A percentile compares a stretch with the other conserved stretches of the same genome.
Evolutionary conservation across 1,140 invertebrate genomes (phyloP).

Genomic region (Pygmarrhopalites habei): DNA sequence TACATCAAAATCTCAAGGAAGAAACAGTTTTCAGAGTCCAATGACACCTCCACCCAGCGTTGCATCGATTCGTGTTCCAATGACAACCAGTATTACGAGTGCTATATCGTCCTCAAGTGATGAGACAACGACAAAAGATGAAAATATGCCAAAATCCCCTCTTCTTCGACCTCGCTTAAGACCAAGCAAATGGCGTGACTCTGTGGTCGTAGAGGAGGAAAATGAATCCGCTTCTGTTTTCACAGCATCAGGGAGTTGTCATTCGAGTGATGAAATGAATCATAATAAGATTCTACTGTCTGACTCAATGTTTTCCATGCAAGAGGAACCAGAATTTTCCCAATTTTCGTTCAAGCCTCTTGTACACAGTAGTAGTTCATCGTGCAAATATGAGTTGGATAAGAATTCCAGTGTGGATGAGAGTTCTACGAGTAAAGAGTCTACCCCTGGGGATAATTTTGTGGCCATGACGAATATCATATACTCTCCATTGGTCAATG

Average conservation of each 20-base stretch:
- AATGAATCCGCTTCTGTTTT: background rate
- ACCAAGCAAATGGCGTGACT: slow-evolving; percentile 13
- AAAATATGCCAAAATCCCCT: slow-evolving; percentile 18
- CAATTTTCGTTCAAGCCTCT: slow-evolving; percentile 7
- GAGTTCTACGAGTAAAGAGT: slow-evolving; percentile 31
- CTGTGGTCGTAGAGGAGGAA: background rate
- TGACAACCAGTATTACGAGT: slow-evolving; percentile 22
- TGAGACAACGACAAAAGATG: slow-evolving; percentile 15
- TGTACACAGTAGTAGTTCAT: background rate
- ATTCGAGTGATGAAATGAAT: background rate
- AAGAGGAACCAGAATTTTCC: slow-evolving; percentile 8
- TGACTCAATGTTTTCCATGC: background rate
- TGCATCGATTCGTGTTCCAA: slow-evolving; percentile 16
- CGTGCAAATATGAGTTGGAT: slow-evolving; percentile 33
- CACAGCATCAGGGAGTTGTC: background rate
- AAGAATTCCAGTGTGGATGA: slow-evolving; percentile 38
- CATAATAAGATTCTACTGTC: background rate
- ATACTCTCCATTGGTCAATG: slow-evolving; percentile 38
- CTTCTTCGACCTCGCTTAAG: background rate
- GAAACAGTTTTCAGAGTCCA: slow-evolving; percentile 20
- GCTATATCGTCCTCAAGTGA: slow-evolving; percentile 23
- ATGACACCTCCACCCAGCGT: slow-evolving; percentile 30
- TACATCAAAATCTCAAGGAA: slow-evolving; percentile 10
- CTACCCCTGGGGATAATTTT: slow-evolving; percentile 26
- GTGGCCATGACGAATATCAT: slow-evolving; percentile 35